Evolutionary conservation across 2,797 vertebrate genomes (phyloP), one percentile per base, ranked within the genome.

Genomic region (Lycodopsis pacificus): DNA sequence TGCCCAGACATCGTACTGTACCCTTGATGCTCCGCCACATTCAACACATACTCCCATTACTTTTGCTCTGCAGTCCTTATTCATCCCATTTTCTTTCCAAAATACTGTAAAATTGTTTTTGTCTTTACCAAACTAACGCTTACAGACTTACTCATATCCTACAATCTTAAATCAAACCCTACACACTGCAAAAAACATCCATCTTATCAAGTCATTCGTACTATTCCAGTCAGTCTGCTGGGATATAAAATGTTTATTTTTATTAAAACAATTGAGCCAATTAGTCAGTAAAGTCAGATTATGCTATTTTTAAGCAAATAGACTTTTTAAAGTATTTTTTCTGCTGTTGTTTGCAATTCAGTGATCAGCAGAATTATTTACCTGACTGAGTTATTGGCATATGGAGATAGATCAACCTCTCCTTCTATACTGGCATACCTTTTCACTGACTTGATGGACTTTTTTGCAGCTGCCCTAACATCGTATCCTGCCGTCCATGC

Each of bases 111-210:
- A 34, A 77, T 27, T 51, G 67, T 79, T 62, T 48, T 82, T 78
- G 82, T 88, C 83, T 77, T 72, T 64, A 75, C 76, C 59, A 70
- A 79, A 87, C 80, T 87, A 91, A 86, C 78, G 74, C 70, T 56
- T 65, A 54, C 44, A 73, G 62, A 83, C 76, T 70, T 68, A 65
- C 69, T 84, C 80, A 83, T 80, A 70, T 59, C 65, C 51, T 78
- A 42, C 56, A 64, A 46, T 69, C 80, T 81, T n/a, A 68, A 64
- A 71, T 74, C 54, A 83, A 84, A 85, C 72, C 79, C 61, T 32
- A 48, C 65, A 73, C 82, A 66, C 88, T 92, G 90, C 92, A 93
- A 91, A 92, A 91, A 90, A 81, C 63, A 88, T 92, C 85, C 90
- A 89, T 89, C 76, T 80, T 65, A 77, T 42, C 40, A 76, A 80